Conservation (phyloP, 2,888 invertebrate genomes). For the Pasiphila rectangulata region DNA sequence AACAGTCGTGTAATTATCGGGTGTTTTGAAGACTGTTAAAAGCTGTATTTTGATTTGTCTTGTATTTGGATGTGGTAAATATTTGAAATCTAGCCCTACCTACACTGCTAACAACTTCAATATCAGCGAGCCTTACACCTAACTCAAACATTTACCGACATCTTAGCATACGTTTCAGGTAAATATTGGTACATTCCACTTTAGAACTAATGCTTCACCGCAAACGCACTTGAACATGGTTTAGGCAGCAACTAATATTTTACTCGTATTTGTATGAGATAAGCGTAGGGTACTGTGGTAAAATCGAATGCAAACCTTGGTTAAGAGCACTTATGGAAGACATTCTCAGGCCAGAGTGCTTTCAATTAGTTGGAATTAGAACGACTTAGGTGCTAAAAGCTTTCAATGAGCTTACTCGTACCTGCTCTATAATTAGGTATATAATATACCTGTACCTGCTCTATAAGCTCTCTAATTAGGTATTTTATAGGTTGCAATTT, state of each 20-base stretch:
- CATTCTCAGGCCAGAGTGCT: constrained; percentile 11
- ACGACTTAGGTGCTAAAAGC: constrained; percentile 22
- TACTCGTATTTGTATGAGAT: too few species aligned
- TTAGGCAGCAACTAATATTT: not conserved
- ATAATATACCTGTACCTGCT: too few species aligned
- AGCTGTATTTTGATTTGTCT: too few species aligned
- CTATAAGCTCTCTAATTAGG: not conserved
- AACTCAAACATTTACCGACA: constrained; percentile 5
- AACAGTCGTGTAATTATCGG: too few species aligned
- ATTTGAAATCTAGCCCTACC: not conserved
- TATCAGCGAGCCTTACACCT: not conserved
- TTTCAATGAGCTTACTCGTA: constrained; percentile 7
- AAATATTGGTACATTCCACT: not conserved
- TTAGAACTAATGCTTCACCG: not conserved
- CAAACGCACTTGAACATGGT: not conserved
- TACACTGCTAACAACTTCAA: not conserved
- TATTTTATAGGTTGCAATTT: too few species aligned
- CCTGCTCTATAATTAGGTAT: not conserved
- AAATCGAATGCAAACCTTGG: not conserved
- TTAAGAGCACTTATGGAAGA: constrained; percentile 10
- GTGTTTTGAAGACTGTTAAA: too few species aligned
- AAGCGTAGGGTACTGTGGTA: too few species aligned
- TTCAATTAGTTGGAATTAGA: constrained; percentile 30
- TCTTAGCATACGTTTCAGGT: not conserved
- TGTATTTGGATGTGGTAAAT: not conserved